Percentiles rank a stretch among this genome's conserved stretches.
phyloP scores from a whole-genome alignment of 2,888 invertebrate genomes.

The Drosophila lutescens region DNA sequence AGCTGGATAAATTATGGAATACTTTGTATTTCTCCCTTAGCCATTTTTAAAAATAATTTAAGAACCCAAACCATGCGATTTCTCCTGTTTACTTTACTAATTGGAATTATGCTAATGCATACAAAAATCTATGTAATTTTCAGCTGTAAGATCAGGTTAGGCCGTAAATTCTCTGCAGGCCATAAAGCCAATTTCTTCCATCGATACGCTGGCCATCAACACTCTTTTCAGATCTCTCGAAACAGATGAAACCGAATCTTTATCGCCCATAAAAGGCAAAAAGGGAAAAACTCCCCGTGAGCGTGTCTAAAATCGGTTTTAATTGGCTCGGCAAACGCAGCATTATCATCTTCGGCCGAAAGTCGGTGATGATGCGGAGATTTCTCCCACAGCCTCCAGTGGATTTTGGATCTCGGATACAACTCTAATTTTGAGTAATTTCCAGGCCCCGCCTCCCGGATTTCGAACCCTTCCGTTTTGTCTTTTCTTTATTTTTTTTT shows the following conservation, averaged over 20 bases:
- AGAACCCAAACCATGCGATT: neutral
- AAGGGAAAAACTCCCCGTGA: conserved; percentile 40
- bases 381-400: conserved; percentile 30
- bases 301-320: conserved; percentile 79
- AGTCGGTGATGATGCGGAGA: conserved; percentile 5
- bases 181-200: conserved; percentile 10
- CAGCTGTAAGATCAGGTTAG: neutral
- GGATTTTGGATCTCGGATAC: conserved; percentile 19
- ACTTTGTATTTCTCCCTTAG: neutral
- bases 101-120: neutral
- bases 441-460: conserved; percentile 35
- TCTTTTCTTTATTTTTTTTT: conserved; percentile 34
- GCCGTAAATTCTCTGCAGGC: neutral
- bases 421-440: conserved; percentile 69
- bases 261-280: conserved; percentile 40
- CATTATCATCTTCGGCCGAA: conserved; percentile 10
- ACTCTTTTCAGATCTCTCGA: neutral
- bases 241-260: conserved; percentile 41
- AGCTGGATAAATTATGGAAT: neutral
- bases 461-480: conserved; percentile 18
- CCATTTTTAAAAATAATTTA: neutral
- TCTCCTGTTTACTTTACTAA: neutral
- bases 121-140: neutral
- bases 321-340: conserved; percentile 61
- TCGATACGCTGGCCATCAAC: conserved; percentile 11